phyloP scores from a whole-genome alignment of 2,888 invertebrate species.

The Pandemis corylana region DNA sequence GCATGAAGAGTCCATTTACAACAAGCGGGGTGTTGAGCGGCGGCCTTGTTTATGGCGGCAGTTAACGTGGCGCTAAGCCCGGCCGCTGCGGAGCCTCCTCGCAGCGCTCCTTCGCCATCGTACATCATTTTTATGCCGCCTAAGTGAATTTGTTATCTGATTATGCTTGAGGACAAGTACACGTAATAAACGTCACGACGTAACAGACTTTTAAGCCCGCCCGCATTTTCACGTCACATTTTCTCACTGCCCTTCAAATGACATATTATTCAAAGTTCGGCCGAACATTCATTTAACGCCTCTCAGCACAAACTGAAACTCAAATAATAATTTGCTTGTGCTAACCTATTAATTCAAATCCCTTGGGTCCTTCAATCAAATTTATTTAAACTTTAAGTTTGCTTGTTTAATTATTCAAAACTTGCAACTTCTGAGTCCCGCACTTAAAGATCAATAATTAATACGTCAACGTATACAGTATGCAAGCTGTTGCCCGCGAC shows the following conservation, averaged over 20 bases:
- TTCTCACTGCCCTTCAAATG: constrained; percentile 1
- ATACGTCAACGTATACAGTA: not conserved
- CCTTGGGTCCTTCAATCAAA: constrained; percentile 13
- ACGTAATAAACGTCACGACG: constrained; percentile 58
- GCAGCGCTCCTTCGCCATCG: constrained; percentile 48
- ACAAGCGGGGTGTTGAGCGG: constrained; percentile 64
- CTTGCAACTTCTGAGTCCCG: constrained; percentile 17
- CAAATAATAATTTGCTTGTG: constrained; percentile 23
- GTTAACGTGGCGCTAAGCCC: constrained; percentile 62
- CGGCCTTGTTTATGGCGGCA: constrained; percentile 70
- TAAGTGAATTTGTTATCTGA: constrained; percentile 69
- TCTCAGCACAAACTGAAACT: constrained; percentile 20
- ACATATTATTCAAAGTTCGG: not conserved
- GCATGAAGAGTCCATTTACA: constrained; percentile 73
- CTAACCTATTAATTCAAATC: constrained; percentile 27
- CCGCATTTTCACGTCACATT: constrained; percentile 9
- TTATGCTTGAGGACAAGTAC: constrained; percentile 58
- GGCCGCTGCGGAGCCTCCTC: constrained; percentile 45
- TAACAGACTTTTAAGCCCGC: constrained; percentile 42
- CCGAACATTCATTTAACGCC: constrained; percentile 6
- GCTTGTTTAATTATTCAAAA: constrained; percentile 29
- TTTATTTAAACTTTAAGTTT: constrained; percentile 27
- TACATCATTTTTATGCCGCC: constrained; percentile 57
- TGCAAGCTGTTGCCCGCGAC: no score
- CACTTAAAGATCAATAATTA: constrained; percentile 10